Base-by-base conservation (phyloP, 1,140 invertebrate species). In the Anoplophora glabripennis region DNA sequence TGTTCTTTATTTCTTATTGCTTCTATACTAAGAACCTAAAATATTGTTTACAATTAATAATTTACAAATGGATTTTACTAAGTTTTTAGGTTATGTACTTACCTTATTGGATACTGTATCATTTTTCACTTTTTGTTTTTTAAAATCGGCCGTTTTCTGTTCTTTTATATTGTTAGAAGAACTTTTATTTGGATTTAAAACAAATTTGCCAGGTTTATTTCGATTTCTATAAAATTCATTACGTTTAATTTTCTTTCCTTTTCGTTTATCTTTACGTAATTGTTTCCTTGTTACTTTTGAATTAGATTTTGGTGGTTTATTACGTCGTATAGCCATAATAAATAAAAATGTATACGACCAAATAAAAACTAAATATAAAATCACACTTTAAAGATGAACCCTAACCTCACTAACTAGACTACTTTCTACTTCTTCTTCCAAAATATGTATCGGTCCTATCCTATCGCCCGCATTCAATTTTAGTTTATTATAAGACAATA, bases 231-330 rank as follows among this genome's bases (percentile, higher is more conserved):
- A 68, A 65, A 78, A 78, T 65, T 79, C 79, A 57, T 76, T 61
- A 38, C 76, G 75, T 63, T 78, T 81, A 37, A 73, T 75, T 35
- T 79, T 76, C 66, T 87, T 87, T 37, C 81, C 79, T 41, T 77
- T 71, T 15, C 81, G 66, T 47, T 82, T 78, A 46, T 83, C 81
- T 69, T 87, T 87, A 2, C 86, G 76, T 9, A 81, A 67, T 66
- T 85, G 77, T 71, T 86, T 86, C 7, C 85, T 79, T 0, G 78
- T 77, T 11, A 47, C 40, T 47, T 56, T 49, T 28, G 12, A 8
- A 41, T 14, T 11, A 35, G 36, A 15, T 17, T 4, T 57, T 37
- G 18, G 11, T 34, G 33, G 40, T 34, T 51, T 51, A 4, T 34
- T 51, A 41, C 15, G 40, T 41, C 15, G n/a, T 12, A 17, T 17